phyloP scores from a whole-genome alignment of 2,113 vertebrate genomes.

The Brachypodius melanocephalos region DNA sequence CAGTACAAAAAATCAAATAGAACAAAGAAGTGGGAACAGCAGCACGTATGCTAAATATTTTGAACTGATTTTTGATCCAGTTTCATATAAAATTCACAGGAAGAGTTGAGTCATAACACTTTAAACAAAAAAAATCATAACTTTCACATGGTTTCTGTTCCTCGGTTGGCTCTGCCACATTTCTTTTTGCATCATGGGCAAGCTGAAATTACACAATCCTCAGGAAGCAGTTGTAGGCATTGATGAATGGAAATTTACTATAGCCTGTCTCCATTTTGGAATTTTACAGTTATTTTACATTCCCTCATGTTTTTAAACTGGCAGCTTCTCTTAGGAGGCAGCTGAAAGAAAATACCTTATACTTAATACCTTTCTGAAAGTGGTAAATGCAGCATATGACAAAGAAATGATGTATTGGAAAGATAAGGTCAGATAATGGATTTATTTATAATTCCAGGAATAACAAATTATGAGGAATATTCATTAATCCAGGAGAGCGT shows the following conservation, averaged over 20 bases:
- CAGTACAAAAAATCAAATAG: not conserved
- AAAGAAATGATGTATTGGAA: not conserved
- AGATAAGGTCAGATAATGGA: not conserved
- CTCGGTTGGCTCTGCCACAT: not conserved
- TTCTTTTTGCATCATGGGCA: not conserved
- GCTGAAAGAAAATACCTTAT: not conserved
- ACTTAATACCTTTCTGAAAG: not conserved
- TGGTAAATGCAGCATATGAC: not conserved
- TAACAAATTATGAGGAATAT: slow-evolving; percentile 99
- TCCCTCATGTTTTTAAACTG: not conserved
- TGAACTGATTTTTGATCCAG: not conserved
- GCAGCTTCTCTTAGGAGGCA: not conserved
- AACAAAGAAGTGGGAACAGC: not conserved
- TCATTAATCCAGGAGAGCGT: slow-evolving; percentile 92
- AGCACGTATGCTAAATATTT: not conserved
- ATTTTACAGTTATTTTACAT: not conserved
- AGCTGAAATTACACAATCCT: not conserved
- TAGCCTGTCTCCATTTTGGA: not conserved
- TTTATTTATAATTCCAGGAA: slow-evolving; percentile 80
- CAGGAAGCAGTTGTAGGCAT: not conserved
- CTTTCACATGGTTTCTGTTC: not conserved
- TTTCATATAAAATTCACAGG: not conserved
- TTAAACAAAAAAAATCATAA: not conserved
- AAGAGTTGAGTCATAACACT: not conserved
- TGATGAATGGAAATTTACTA: not conserved